phyloP scores from a whole-genome alignment of 2,113 vertebrate species.

The Notothenia rossii region DNA sequence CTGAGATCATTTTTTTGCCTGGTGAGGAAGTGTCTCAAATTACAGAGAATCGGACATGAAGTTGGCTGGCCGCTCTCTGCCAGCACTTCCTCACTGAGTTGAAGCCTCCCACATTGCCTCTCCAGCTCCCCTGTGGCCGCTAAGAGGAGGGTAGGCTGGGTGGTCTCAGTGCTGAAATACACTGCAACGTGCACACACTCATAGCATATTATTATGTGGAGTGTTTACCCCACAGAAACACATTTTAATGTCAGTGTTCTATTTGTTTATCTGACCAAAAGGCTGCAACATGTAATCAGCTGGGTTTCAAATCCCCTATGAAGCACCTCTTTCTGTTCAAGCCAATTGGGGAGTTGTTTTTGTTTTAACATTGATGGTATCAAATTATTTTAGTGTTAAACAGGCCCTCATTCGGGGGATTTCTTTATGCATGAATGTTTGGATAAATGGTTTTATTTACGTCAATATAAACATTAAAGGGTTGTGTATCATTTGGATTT shows the following conservation, averaged over 20 bases:
- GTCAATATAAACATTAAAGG: too few species aligned
- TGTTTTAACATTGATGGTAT: too few species aligned
- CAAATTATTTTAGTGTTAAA: too few species aligned
- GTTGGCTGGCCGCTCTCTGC: constrained; percentile 46
- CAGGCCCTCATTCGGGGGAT: too few species aligned
- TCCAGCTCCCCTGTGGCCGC: constrained; percentile 56
- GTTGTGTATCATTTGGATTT: too few species aligned
- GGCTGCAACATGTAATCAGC: constrained; percentile 13
- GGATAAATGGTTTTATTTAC: too few species aligned
- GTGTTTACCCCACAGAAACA: background rate
- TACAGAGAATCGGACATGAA: constrained; percentile 31
- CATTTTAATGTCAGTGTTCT: background rate
- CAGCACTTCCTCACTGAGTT: constrained; percentile 60
- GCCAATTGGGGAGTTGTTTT: too few species aligned
- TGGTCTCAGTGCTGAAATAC: constrained; percentile 41
- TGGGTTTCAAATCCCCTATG: background rate
- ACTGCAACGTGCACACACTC: constrained; percentile 10
- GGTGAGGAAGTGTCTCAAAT: constrained; percentile 30
- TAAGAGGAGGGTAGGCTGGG: constrained; percentile 44
- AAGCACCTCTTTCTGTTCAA: background rate
- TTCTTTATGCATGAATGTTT: too few species aligned
- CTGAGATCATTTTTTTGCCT: constrained; percentile 17
- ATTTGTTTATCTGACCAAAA: constrained; percentile 20
- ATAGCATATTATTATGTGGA: background rate
- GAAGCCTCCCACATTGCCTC: constrained; percentile 44